Base-by-base conservation (phyloP, 2,797 vertebrate species). In the Columba guinea region DNA sequence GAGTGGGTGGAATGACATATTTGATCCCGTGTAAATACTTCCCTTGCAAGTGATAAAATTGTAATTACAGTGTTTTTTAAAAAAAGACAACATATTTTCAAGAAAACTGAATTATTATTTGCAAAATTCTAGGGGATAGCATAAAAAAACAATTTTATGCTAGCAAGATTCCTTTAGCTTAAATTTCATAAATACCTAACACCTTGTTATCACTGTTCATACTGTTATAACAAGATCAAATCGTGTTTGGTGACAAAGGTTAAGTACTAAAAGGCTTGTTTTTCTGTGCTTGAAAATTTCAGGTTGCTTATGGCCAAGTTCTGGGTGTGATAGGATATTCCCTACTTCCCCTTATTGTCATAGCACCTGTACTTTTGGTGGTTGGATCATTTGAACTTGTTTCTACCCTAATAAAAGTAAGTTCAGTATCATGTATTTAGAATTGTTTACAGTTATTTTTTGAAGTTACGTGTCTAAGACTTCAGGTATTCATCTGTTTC, bases 321-420 rank as follows among this genome's bases (percentile, higher is more conserved):
- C 99, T 99, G 55, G 99, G 99, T 90, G 99, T 99, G 90, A 99
- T 99, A 94, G 99, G 99, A 95, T 99, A 99, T 98, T 99, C 99
- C 60, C 98, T 99, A 76, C 99, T 99, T 93, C 99, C 99, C 73
- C 99, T 99, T 95, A 99, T 99, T 96, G 99, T 99, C 94, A 99
- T 99, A 96, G 98, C 99, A 65, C 99, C 99, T 69, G 89, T 99
- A 86, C 99, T 99, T 90, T 82, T 99, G 95, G 98, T 99, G 91
- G 99, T 99, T 89, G 98, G 99, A 96, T 98, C 98, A 28, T 99
- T 99, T 90, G 99, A 99, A 85, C 95, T 99, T 95, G 98, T 99
- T 81, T 99, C 99, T 91, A 99, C 99, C 39, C 95, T 99, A 96
- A 98, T 99, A 98, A 99, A 99, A 98, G 99, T 99, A 97, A 99